These are phyloP conservation scores for Acropternis orthonyx DNA, from an alignment of 2,797 vertebrate species.

Conservation along the genomic window DNA sequence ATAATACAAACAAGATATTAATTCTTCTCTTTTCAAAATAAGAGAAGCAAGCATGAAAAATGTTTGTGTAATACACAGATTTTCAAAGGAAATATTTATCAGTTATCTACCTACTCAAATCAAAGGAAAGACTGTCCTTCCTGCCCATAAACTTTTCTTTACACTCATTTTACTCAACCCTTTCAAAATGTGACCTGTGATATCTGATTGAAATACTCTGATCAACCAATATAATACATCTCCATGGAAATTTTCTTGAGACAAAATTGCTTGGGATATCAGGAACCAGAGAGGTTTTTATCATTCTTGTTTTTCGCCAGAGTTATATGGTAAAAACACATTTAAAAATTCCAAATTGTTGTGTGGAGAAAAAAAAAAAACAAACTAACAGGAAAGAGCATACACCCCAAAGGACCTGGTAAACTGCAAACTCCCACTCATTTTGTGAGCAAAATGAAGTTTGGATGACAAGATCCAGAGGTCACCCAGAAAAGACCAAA, in stretches of 20 bases:
- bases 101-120: neutral
- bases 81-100: neutral
- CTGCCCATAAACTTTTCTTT: neutral
- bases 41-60: neutral
- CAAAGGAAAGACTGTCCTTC: neutral
- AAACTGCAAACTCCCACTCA: neutral
- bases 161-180: neutral
- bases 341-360: neutral
- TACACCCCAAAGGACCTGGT: neutral
- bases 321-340: neutral
- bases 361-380: too few species aligned
- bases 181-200: neutral
- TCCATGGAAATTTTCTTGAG: neutral
- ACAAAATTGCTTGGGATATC: neutral
- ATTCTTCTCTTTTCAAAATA: neutral
- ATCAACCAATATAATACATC: accelerated
- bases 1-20: neutral
- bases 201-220: neutral
- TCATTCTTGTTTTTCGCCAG: neutral
- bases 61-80: neutral
- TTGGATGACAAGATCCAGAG: neutral
- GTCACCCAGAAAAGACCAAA: neutral
- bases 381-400: neutral
- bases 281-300: neutral
- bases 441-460: neutral